Base-by-base conservation (phyloP, 1,140 invertebrate genomes). In the Propsilocerus akamusi region DNA sequence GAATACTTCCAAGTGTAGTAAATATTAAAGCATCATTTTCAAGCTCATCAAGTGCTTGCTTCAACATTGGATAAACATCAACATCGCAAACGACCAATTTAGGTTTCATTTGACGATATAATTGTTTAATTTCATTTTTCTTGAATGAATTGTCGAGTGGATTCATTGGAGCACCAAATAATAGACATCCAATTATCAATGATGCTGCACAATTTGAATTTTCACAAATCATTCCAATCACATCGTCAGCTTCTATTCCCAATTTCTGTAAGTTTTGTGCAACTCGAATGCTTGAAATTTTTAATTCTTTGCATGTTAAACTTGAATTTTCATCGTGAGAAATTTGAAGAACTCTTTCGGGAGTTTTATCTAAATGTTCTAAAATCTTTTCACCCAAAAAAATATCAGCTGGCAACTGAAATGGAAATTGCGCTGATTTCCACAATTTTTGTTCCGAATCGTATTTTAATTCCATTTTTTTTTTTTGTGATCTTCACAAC, bases 21-120 rank as follows among this genome's bases (percentile, higher is more conserved):
- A 14, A 49, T 3, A 49, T 32, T 28, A 26, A 26, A 23, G 26
- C 7, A 14, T 52, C 17, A 4, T 54, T 32, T 10, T 37, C 11
- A 3, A 55, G 26, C 0, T 49, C 49, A 11, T 52, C 28, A 4
- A 57, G 55, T 1, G 57, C 60, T 0, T 52, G 47, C 12, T 49
- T 14, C 0, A 64, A 54, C 2, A 48, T 53, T 4, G 46, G 11
- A 46, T 59, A 59, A 48, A 61, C 58, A 34, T 58, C 58, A 17
- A 58, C 53, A 53, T 64, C 62, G 50, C 62, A 64, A 26, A 64
- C 60, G 17, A 64, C 56, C 3, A 64, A 20, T 49, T 60, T 62
- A 0, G 62, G 62, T n/a, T 52, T 54, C 0, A 62, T 64, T 11
- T 59, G 57, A 4, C 57, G 56, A 24, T 57, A 63, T 54, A 63